These are phyloP conservation scores for Raja brachyura DNA, from an alignment of 2,113 vertebrate species.

Conservation along the genomic window DNA sequence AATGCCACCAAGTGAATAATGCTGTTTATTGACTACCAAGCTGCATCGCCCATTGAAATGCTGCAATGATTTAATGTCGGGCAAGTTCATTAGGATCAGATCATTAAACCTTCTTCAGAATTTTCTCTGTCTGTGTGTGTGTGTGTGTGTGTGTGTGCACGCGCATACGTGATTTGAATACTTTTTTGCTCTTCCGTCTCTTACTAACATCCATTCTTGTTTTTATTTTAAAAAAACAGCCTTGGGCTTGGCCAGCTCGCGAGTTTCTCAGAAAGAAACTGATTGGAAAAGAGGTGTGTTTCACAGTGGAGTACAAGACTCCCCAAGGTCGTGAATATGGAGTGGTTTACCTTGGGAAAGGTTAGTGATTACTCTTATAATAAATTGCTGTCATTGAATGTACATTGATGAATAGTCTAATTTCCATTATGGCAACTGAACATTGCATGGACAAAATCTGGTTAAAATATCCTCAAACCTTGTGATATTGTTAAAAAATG, in stretches of 20 bases:
- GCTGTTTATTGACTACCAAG: neutral
- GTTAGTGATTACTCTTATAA: slow-evolving; percentile 52
- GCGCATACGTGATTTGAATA: neutral
- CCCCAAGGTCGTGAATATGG: slow-evolving; percentile 82
- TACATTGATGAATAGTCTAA: too few species aligned
- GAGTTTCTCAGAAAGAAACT: slow-evolving; percentile 93
- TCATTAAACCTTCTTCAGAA: neutral
- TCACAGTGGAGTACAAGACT: slow-evolving; percentile 88
- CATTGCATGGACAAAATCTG: neutral
- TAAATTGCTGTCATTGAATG: neutral
- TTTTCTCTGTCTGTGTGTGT: too few species aligned
- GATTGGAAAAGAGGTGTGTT: slow-evolving; percentile 96
- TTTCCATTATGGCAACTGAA: neutral
- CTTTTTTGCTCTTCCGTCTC: neutral
- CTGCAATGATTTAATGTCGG: neutral
- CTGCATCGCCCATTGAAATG: neutral
- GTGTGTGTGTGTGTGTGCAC: neutral
- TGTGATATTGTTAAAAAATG: neutral
- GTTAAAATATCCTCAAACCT: neutral
- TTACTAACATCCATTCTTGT: neutral
- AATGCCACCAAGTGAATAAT: neutral
- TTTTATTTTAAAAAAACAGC: slow-evolving; percentile 55
- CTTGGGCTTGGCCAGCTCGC: slow-evolving; percentile 90
- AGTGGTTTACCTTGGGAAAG: slow-evolving; percentile 87
- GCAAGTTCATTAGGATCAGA: neutral